Conservation (phyloP, 2,113 vertebrate species). For the Bambusicola thoracicus region DNA sequence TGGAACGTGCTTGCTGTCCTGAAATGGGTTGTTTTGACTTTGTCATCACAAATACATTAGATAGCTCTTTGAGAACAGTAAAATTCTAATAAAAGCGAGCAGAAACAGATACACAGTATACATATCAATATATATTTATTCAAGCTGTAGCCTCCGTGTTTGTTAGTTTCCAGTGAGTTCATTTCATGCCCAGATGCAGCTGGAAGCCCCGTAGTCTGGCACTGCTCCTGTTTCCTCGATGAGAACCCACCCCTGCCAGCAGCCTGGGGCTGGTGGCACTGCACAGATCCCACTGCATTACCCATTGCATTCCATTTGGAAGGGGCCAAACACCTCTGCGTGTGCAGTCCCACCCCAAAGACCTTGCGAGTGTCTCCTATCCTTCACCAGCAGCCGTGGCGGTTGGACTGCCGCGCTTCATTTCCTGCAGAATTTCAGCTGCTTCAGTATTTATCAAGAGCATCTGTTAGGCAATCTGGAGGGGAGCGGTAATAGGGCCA, state of each 20-base stretch:
- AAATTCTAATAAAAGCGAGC: slow-evolving; percentile 8
- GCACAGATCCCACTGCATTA: fast-evolving
- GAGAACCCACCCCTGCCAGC: background rate
- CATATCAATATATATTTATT: background rate
- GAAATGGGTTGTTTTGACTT: background rate
- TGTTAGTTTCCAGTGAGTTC: background rate
- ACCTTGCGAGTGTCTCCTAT: slow-evolving; percentile 37
- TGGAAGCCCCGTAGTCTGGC: background rate
- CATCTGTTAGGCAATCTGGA: slow-evolving; percentile 72
- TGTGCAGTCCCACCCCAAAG: background rate
- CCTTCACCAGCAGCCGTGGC: background rate
- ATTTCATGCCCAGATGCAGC: background rate
- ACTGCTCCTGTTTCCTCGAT: background rate
- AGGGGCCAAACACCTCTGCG: background rate
- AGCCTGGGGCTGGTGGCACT: background rate
- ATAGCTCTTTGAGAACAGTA: background rate
- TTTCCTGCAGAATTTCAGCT: slow-evolving; percentile 58
- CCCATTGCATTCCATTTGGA: background rate
- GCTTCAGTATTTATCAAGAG: slow-evolving; percentile 55
- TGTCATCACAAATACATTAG: slow-evolving; percentile 18
- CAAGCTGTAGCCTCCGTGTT: background rate
- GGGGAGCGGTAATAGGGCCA: slow-evolving; percentile 31
- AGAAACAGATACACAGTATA: background rate
- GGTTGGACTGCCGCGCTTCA: slow-evolving; percentile 22
- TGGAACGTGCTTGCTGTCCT: background rate